Percentiles rank a stretch among this genome's conserved stretches.
phyloP scores from a whole-genome alignment of 2,888 invertebrate genomes.

The Muschampia plurimacula region DNA sequence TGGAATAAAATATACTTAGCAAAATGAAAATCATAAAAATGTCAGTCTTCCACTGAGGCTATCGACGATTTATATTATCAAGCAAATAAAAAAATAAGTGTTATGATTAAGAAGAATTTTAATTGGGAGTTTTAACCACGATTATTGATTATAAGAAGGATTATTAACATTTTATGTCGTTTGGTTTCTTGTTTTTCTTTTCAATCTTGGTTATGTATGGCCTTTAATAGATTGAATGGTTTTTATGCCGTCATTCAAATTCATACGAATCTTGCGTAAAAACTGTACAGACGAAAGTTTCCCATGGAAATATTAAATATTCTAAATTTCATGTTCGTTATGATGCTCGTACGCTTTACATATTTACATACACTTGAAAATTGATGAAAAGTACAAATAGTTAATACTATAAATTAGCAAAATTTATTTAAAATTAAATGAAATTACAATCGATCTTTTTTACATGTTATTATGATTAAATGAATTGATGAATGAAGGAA shows the following conservation, averaged over 20 bases:
- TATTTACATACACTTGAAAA: too few species aligned
- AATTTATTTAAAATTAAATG: too few species aligned
- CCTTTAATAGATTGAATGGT: background rate
- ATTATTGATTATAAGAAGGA: constrained; percentile 13
- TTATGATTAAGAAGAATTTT: constrained; percentile 5
- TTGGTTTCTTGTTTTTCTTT: constrained; percentile 1
- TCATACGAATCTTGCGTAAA: background rate
- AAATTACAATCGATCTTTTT: too few species aligned
- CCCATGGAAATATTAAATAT: constrained; percentile 1
- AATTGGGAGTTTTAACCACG: constrained; percentile 21
- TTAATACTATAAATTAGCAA: too few species aligned
- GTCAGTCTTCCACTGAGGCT: background rate
- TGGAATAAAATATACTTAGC: constrained; percentile 14
- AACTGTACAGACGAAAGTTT: background rate
- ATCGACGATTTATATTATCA: constrained; percentile 7
- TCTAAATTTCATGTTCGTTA: too few species aligned
- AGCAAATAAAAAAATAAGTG: constrained; percentile 5
- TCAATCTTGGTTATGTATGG: background rate
- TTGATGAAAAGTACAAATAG: too few species aligned
- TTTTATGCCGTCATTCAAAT: background rate
- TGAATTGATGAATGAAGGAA: background rate
- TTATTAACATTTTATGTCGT: constrained; percentile 5
- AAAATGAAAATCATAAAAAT: constrained; percentile 17
- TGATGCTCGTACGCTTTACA: too few species aligned
- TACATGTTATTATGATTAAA: too few species aligned